Base-by-base conservation (phyloP, 2,797 vertebrate species). In the Agapornis canus region DNA sequence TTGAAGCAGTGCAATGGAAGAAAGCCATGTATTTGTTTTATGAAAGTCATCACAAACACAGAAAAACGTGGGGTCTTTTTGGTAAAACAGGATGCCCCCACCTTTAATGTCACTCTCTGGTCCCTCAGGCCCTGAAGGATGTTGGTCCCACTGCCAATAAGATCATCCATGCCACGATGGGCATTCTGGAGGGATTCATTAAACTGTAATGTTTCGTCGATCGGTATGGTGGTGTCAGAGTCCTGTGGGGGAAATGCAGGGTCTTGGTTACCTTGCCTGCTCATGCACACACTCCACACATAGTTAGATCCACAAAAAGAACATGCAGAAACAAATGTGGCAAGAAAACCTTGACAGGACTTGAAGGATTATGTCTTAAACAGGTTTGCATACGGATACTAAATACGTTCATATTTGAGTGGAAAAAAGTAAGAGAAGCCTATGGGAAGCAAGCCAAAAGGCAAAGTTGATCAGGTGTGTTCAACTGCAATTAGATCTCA, bases 161-260 rank as follows among this genome's bases (percentile, higher is more conserved):
- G 98, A 94, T 99, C 99, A 68, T 99, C 99, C 98, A 99, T 99
- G 96, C 98, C 98, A 95, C 97, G 98, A 98, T 99, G 99, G 80
- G 99, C 98, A 81, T 98, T 99, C 97, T 99, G 98, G 95, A 99
- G 98, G 96, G 90, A 98, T 94, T 99, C 98, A 95, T 99, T 99
- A 82, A 99, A 98, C 97, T 99, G 99, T 91, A 99, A 97, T 26
- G 99, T 99, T 94, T 99, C 99, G 35, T 99, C 99, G 95, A 99
- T 99, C 91, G 99, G 99, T 91, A 99, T 99, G 96, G 99, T 98
- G 81, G 99, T 99, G 93, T 99, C 99, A 91, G 99, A 98, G 66
- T 99, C 99, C 99, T 99, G 97, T 97, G 73, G 85, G 88, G 97
- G 97, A 92, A 93, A 98, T 27, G 82, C 96, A 97, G 92, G 72